These are phyloP conservation scores for Sphenopsis melanotis DNA, from an alignment of 2,797 vertebrate species.

Conservation along the genomic window DNA sequence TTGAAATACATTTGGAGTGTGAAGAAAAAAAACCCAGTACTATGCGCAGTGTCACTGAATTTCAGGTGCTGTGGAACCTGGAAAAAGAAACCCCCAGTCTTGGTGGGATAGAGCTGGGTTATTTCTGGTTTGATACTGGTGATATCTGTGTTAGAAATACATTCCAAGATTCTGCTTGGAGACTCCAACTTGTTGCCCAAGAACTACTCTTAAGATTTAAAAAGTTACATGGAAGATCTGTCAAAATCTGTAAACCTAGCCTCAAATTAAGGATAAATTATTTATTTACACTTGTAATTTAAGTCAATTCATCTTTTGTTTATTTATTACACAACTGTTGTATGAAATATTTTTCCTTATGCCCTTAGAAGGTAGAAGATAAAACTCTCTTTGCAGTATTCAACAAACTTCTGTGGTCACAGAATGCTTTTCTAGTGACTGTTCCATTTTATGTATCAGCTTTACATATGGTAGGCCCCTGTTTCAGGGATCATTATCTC, in stretches of 20 bases:
- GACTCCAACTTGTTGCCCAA: neutral
- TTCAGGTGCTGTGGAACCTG: neutral
- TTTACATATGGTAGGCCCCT: neutral
- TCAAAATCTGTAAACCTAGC: neutral
- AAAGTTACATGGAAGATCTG: neutral
- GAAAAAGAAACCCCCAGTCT: neutral
- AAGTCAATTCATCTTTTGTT: neutral
- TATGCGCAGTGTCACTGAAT: neutral
- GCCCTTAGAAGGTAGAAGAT: neutral
- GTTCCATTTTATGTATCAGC: neutral
- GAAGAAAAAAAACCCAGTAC: neutral
- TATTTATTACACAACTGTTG: neutral
- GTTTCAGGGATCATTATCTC: neutral
- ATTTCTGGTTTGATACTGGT: neutral
- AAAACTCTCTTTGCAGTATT: neutral
- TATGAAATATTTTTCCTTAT: neutral
- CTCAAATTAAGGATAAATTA: neutral
- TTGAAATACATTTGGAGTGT: neutral
- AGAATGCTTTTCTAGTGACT: neutral
- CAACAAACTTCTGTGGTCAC: neutral
- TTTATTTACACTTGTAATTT: neutral
- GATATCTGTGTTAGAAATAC: neutral
- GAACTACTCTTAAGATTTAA: neutral
- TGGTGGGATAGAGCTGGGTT: neutral
- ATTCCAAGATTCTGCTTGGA: neutral